Base-by-base conservation (phyloP, 2,113 vertebrate genomes). In the Perccottus glenii region DNA sequence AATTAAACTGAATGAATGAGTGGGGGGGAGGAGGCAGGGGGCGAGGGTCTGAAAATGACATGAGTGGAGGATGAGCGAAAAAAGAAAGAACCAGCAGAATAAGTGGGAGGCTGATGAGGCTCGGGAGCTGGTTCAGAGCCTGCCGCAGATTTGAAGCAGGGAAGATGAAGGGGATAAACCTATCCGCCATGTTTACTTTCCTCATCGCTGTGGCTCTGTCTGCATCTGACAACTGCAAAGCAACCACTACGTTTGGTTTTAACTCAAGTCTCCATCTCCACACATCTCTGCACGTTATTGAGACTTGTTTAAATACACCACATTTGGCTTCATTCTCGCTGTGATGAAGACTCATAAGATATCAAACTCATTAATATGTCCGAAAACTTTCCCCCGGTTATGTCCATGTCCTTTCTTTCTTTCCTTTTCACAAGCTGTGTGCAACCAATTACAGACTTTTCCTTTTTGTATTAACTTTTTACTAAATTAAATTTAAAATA, bases 1-100 rank as follows among this genome's bases (percentile, higher is more conserved):
- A 91, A 92, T 93, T 91, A 93, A 91, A 90, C 84, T 88, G 87
- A 91, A 89, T 86, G 90, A 91, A 87, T 89, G 87, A 85, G 81
- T 58, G 74, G 58, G 48, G 77, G 51, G 11, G 52, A 36, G 73
- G 77, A 57, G 75, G 79, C 50, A 83, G 80, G 80, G 74, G 75
- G 86, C 70, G 80, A 86, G 71, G 79, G 76, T 77, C 63, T 86
- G 80, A 82, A 40, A 88, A 83, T 71, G 75, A 78, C 57, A 83
- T 72, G 77, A 82, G 73, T 71, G 73, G 81, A 77, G 67, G 73
- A 64, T 62, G 77, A 80, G 74, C 12, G 44, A 46, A 71, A 68
- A 83, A 75, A 82, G 63, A 85, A 83, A 85, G 74, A 73, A 84
- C 81, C 49, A 38, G 71, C 62, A 71, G 57, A 78, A 79, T 77